A percentile compares a stretch with the other conserved stretches of the same genome.
These are phyloP conservation scores for Pogonophryne albipinna DNA, from an alignment of 2,797 vertebrate species.

Conservation along the genomic window DNA sequence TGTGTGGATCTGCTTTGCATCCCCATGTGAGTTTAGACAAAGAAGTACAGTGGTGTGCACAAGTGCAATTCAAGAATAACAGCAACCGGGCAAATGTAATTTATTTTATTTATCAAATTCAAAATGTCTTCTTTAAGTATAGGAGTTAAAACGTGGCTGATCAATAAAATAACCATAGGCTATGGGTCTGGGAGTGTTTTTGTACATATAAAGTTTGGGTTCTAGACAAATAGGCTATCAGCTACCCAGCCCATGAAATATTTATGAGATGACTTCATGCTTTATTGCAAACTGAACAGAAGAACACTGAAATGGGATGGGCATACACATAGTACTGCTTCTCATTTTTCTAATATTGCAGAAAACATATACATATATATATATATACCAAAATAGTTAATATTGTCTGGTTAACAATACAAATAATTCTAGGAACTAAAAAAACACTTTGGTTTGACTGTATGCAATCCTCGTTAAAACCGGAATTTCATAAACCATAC, in stretches of 20 bases:
- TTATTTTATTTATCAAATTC: background rate
- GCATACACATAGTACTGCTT: background rate
- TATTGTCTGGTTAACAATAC: background rate
- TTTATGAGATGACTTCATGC: slow-evolving; percentile 73
- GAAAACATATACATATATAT: background rate
- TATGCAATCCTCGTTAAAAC: background rate
- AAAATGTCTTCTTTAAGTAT: slow-evolving; percentile 14
- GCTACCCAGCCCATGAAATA: slow-evolving; percentile 65
- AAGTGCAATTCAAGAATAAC: background rate
- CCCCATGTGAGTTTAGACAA: background rate
- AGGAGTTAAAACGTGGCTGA: background rate
- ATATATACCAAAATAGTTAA: background rate
- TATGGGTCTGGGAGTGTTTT: slow-evolving; percentile 35
- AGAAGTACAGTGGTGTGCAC: background rate
- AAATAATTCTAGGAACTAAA: background rate
- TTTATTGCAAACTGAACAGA: slow-evolving; percentile 50
- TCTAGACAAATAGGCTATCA: slow-evolving; percentile 61
- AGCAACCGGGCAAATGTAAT: background rate
- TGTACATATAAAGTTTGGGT: slow-evolving; percentile 54
- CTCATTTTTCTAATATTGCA: background rate
- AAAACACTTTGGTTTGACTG: background rate
- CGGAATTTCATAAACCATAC: background rate
- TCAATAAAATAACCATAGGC: slow-evolving; percentile 56
- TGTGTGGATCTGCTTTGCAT: slow-evolving; percentile 6
- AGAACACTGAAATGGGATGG: slow-evolving; percentile 38